Evolutionary conservation across 2,888 invertebrate species (phyloP), one percentile per base, ranked within the genome.

Genomic region (Diplazon laetatorius): DNA sequence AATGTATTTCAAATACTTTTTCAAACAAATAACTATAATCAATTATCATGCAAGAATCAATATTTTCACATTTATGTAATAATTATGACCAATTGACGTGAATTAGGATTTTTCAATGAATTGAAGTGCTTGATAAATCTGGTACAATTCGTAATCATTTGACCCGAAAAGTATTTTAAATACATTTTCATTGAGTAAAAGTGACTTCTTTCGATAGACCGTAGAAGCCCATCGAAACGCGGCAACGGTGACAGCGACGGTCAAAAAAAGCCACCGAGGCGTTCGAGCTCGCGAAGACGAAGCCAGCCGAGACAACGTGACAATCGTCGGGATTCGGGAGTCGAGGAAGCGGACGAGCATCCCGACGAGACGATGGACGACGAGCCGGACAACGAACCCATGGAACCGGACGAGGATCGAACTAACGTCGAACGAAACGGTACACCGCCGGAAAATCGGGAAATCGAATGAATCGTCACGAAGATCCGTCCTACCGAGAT

Each of bases 231-330:
- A 35, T 75, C 81, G 68, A 71, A 75, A 62, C 69, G 71, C 4
- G 71, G 66, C 3, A 59, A 71, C 16, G 80, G 74, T 25, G 78
- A 78, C 44, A 39, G 59, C 6, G 78, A 80, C 25, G 37, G 44
- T 55, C 59, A 48, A 9, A 70, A 73, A 50, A 76, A 76, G 62
- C 55, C 73, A 2, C 59, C 70, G 42, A 80, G 46, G 52, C 70
- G 82, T 39, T 82, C 82, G 2, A 68, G 70, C 1, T 80, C 80
- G 48, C 74, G 80, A 44, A 59, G 78, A 44, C 76, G 80, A 20
- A 82, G 82, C 39, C 73, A 80, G 18, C 68, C 77, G 44, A 71
- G 80, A 30, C 71, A 75, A 18, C 78, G 78, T 2, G 75, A 78
- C 9, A 62, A 35, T 71, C 70, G 71, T 42, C 71, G 66, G 12